Evolutionary conservation across 2,888 invertebrate species (phyloP).

Genomic region (Noctua janthina): DNA sequence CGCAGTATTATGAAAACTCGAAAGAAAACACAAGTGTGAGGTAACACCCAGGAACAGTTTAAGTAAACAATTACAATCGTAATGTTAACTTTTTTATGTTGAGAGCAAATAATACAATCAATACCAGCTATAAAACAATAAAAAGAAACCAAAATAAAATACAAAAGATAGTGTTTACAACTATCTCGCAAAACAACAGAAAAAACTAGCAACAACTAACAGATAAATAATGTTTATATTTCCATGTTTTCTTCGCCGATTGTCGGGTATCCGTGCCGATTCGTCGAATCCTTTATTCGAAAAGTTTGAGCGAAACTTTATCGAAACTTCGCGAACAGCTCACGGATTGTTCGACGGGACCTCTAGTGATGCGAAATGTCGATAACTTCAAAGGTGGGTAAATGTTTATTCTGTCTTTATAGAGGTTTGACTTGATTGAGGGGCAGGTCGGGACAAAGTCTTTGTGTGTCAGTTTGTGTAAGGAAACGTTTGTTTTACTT

Average conservation of each 20-base stretch:
- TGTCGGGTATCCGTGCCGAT: constrained; percentile 49
- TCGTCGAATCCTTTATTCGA: constrained; percentile 62
- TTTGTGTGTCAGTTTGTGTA: constrained; percentile 14
- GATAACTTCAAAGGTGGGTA: constrained; percentile 44
- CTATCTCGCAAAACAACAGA: constrained; percentile 19
- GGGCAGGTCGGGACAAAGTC: constrained; percentile 9
- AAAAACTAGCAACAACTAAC: constrained; percentile 20
- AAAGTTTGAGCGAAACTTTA: constrained; percentile 60
- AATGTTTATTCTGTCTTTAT: constrained; percentile 27
- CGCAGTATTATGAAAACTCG: neutral
- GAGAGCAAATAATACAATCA: neutral
- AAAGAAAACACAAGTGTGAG: too few species aligned
- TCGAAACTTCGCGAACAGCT: constrained; percentile 50
- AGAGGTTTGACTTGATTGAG: constrained; percentile 34
- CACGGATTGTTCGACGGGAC: constrained; percentile 53
- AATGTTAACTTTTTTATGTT: neutral
- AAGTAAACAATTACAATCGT: neutral
- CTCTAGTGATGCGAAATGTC: constrained; percentile 54
- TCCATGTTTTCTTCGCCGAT: constrained; percentile 44
- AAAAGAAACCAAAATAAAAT: neutral
- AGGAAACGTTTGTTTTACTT: constrained; percentile 9
- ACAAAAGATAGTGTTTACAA: neutral
- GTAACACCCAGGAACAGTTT: neutral
- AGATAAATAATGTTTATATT: constrained; percentile 59
- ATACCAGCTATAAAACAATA: neutral